Evolutionary conservation across 1,140 invertebrate genomes (phyloP), one percentile per base, ranked within the genome.

Genomic region (Babylonia areolata): DNA sequence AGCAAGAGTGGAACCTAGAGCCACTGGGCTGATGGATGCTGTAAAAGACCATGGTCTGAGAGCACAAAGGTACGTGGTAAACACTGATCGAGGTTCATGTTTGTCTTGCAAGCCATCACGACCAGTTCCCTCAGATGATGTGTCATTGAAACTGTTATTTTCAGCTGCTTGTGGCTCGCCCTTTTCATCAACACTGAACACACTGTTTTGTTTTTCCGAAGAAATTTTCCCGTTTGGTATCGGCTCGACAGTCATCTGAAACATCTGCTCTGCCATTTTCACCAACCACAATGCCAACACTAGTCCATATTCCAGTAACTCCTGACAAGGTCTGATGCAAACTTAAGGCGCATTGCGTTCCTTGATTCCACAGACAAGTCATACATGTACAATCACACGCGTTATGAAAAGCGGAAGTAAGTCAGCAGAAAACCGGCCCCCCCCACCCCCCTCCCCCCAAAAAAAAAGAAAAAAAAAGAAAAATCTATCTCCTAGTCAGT

Each of bases 1-100:
- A 0, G 98, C 97, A 40, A 99, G 94, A 0, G 96, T 97, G 75
- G 97, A 97, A 3, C 98, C 98, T 28, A 98, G 94, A 23, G 97
- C 94, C 0, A 98, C 98, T 31, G 98, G 98, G 93, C 98, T 96
- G 40, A 99, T 94, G 79, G 98, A 98, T 69, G 97, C 97, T 90
- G 97, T 98, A 84, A 99, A 95, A 0, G 98, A 98, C 98, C 98
- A 99, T 51, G 98, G 98, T 88, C 98, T 95, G 40, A 98, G 92
- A 3, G 98, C 97, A 85, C 90, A 88, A 28, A 93, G 69, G 86
- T 92, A 93, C 64, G 64, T 75, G n/a, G 73, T 64, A 37, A 82
- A 39, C 17, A 37, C 81, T 54, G 42, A 85, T 46, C 75, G 35
- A 6, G 31, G n/a, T 40, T 35, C 75, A 64, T 23, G 6, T n/a